Base-by-base conservation (phyloP, 2,888 invertebrate genomes). In the Habrosyne pyritoides region DNA sequence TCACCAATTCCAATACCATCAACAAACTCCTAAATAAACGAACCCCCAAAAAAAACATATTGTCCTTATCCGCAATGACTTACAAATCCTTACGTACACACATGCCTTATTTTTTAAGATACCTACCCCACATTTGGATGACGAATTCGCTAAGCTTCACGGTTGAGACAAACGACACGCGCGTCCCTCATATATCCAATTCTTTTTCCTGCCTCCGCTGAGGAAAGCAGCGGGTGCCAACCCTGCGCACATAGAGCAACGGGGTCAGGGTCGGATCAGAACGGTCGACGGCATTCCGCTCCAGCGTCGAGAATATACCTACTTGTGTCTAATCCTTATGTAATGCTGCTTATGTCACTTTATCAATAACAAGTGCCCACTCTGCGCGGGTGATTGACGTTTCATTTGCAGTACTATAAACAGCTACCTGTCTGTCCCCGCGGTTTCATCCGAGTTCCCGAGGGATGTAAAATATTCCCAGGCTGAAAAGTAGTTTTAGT, bases 251-350 rank as follows among this genome's bases (percentile, higher is more conserved):
- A 18, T 10, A 18, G 30, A 50, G 42, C 8, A 42, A 18, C 18
- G 10, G 28, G 50, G 50, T 30, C 50, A 50, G 10, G 50, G 50
- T 50, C 50, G 50, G 18, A 28, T 18, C 48, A 42, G 42, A 42
- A 8, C 42, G 14, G 18, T 30, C 18, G 50, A 28, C 50, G 30
- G 50, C 50, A 50, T 28, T 50, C 28, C 50, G 10, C 30, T 50
- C 21, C 21, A 14, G 18, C 28, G 28, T 42, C 6, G 42, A 18
- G 12, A 28, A 28, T 50, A 50, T 28, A 50, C 28, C 18, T 28
- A 14, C 10, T 7, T 28, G 21, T 7, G 21, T 47, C 21, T n/a
- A 47, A 47, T 21, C 47, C 12, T 22, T 47, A 47, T 47, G 47
- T 42, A 42, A 42, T 42, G 5, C 14, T 14, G 14, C 14, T 36